Evolutionary conservation across 2,113 vertebrate genomes (phyloP), one percentile per base, ranked within the genome.

Genomic region (Colaptes auratus): DNA sequence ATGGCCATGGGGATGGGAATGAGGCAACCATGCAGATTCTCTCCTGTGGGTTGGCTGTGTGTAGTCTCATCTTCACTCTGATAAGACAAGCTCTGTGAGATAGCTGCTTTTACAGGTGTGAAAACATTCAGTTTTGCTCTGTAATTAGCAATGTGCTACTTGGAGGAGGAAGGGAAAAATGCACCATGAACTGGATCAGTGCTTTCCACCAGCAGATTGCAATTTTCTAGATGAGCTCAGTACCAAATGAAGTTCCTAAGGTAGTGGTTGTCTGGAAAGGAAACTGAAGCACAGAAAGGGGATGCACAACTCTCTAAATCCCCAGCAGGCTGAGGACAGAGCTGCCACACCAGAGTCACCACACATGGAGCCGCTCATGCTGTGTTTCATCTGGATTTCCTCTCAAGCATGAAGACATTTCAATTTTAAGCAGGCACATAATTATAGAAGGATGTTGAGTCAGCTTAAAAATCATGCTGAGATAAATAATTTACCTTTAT

Each of bases 401-500:
- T 90, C 88, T 90, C 76, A 59, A 88, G 76, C 86, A 46, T 64
- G 86, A 92, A 86, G 46, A 27, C 46, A 31, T 80, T 87, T 86
- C 64, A 76, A 20, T 91, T 92, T 94, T 88, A 86, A 89, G 90
- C 85, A 82, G 42, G 75, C 27, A 63, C 33, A 6, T 46, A 44
- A 14, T 92, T 89, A 70, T 4, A 59, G 66, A 82, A 88, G 24
- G 42, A 77, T 77, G 60, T 76, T 77, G 92, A 91, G 67, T 92
- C 95, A 95, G 89, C 90, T 80, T 73, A 80, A 95, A 91, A 89
- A 59, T 59, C 6, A 2, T 28, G 52, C 85, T 74, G 92, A 86
- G 67, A 72, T 94, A 93, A 75, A 87, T 93, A 76, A 82, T 89
- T 92, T 88, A 92, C 85, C 52, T 91, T 59, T 85, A 83, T 82